Percentiles rank a stretch among this genome's conserved stretches.
Evolutionary conservation across 30 jellyfish, hydroid and myxozoan species (phyloP).

Genomic region (Turritopsis dohrnii): DNA sequence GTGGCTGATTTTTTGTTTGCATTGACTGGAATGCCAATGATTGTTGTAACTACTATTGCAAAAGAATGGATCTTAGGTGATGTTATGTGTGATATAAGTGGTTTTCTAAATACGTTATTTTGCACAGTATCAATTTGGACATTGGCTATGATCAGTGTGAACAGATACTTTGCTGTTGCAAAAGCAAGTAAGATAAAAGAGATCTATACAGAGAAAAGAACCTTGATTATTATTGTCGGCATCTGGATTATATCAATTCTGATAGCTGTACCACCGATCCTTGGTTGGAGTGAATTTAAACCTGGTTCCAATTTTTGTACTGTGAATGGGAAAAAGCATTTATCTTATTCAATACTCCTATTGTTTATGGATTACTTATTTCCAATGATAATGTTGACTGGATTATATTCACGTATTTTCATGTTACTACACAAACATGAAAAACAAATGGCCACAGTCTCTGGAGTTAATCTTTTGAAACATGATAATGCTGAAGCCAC

Average conservation of each 20-base stretch:
- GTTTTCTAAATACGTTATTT: slow-evolving; percentile 58
- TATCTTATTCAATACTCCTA: slow-evolving; percentile 52
- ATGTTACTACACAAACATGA: slow-evolving; percentile 61
- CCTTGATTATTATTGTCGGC: slow-evolving; percentile 37
- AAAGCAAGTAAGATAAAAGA: slow-evolving; percentile 49
- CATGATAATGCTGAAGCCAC: not conserved
- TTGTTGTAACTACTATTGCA: slow-evolving; percentile 70
- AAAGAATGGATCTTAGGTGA: slow-evolving; percentile 78
- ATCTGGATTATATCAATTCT: slow-evolving; percentile 57
- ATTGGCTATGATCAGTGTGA: slow-evolving; percentile 66
- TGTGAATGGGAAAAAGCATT: slow-evolving; percentile 61
- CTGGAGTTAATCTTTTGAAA: not conserved
- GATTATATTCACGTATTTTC: slow-evolving; percentile 66
- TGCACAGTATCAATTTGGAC: slow-evolving; percentile 91
- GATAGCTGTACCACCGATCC: slow-evolving; percentile 55
- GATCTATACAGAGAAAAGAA: slow-evolving; percentile 44
- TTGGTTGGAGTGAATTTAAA: slow-evolving; percentile 92
- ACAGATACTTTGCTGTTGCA: slow-evolving; percentile 84
- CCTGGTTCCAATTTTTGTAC: slow-evolving; percentile 93
- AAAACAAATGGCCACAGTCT: slow-evolving; percentile 27
- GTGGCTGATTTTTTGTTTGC: slow-evolving; percentile 79
- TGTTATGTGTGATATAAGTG: slow-evolving; percentile 66
- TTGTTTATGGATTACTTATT: slow-evolving; percentile 50
- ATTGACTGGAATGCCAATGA: slow-evolving; percentile 66
- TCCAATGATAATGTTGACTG: slow-evolving; percentile 51